These are phyloP conservation scores for Formicarius rufipectus DNA, from an alignment of 2,113 vertebrate species.

Conservation along the genomic window DNA sequence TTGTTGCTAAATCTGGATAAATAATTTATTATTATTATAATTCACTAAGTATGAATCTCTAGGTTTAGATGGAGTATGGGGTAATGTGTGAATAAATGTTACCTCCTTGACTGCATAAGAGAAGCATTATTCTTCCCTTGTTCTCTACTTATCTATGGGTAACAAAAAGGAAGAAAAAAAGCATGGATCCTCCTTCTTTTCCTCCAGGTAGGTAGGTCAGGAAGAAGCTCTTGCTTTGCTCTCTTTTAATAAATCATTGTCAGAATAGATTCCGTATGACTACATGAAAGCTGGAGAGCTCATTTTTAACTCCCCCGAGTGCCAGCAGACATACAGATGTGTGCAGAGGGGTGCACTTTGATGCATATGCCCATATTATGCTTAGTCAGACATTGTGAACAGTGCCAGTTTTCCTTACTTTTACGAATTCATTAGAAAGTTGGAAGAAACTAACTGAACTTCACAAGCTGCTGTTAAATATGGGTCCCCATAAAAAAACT, in stretches of 20 bases:
- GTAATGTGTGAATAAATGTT: not conserved
- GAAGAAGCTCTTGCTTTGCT: slow-evolving; percentile 16
- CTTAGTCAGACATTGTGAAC: not conserved
- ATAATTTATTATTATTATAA: not conserved
- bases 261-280: slow-evolving; percentile 58
- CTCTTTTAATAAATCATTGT: slow-evolving; percentile 45
- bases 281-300: slow-evolving; percentile 40
- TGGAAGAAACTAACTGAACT: not conserved
- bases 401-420: not conserved
- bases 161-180: not conserved
- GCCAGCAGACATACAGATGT: slow-evolving; percentile 45
- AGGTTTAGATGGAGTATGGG: not conserved
- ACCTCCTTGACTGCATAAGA: not conserved
- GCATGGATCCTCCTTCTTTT: not conserved
- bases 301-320: slow-evolving; percentile 5
- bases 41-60: not conserved
- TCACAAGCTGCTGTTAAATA: not conserved
- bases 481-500: not conserved
- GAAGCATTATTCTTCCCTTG: not conserved
- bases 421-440: not conserved
- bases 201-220: slow-evolving; percentile 39
- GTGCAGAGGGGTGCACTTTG: not conserved
- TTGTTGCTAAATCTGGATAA: not conserved
- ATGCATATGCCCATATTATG: not conserved
- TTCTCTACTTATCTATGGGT: not conserved